Percentiles rank a stretch among this genome's conserved stretches.
These are phyloP conservation scores for Luperina nickerlii DNA, from an alignment of 2,888 invertebrate genomes.

Conservation along the genomic window DNA sequence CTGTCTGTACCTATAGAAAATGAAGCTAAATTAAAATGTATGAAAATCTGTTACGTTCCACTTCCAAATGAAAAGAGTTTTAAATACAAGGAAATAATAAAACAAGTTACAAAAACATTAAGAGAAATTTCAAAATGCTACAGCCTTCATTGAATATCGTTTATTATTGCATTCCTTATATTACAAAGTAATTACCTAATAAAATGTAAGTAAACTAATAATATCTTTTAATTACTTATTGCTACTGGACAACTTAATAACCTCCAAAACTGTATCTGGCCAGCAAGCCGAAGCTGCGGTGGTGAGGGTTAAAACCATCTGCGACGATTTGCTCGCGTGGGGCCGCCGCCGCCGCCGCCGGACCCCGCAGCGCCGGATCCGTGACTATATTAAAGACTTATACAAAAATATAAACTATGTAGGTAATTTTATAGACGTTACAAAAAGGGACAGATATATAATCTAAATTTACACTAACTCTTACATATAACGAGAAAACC, in stretches of 20 bases:
- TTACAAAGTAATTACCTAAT: neutral
- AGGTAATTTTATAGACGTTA: neutral
- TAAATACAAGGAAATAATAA: too few species aligned
- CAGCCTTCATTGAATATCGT: neutral
- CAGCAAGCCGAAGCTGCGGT: too few species aligned
- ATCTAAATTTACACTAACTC: neutral
- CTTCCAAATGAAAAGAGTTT: neutral
- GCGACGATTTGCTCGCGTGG: too few species aligned
- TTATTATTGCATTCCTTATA: neutral
- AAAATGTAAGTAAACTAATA: neutral
- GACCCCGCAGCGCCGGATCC: too few species aligned
- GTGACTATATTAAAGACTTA: neutral
- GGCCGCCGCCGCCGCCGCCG: too few species aligned
- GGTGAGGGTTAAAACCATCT: too few species aligned
- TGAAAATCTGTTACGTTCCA: neutral
- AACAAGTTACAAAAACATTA: too few species aligned
- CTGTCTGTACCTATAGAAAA: neutral
- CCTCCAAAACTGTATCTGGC: neutral
- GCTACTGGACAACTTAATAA: neutral
- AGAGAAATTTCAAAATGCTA: conserved; percentile 3
- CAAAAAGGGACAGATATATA: too few species aligned
- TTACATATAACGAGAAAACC: neutral
- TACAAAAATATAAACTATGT: neutral
- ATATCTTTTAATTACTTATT: neutral
- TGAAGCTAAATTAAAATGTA: neutral